Evolutionary conservation across 1,140 invertebrate genomes (phyloP).

Genomic region (Phortica variegata): DNA sequence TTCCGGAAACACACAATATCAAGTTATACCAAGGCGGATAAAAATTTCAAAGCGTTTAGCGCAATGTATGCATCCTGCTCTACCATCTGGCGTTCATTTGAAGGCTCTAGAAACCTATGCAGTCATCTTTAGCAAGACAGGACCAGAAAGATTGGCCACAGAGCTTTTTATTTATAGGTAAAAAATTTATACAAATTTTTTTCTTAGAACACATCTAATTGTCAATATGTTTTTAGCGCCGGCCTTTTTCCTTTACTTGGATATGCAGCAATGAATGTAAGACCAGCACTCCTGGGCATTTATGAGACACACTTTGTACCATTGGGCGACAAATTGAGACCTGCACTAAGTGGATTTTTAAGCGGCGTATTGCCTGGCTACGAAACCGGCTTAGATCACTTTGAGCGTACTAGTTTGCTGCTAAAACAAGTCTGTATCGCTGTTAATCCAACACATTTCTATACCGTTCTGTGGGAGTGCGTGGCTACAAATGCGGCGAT

Average conservation of each 20-base stretch:
- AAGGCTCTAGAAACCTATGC: slow-evolving; percentile 94
- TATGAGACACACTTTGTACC: slow-evolving; percentile 93
- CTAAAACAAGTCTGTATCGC: slow-evolving; percentile 76
- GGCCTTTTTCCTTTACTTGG: slow-evolving; percentile 88
- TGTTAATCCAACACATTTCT: slow-evolving; percentile 80
- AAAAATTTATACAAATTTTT: slow-evolving; percentile 4
- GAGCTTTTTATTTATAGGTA: slow-evolving; percentile 85
- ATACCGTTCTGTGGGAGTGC: slow-evolving; percentile 88
- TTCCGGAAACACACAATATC: slow-evolving; percentile 76
- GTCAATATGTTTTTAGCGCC: slow-evolving; percentile 40
- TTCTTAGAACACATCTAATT: neutral
- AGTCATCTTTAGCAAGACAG: slow-evolving; percentile 90
- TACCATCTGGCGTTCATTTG: slow-evolving; percentile 89
- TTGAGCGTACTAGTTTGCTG: slow-evolving; percentile 76
- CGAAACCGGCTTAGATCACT: slow-evolving; percentile 90
- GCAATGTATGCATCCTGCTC: slow-evolving; percentile 92
- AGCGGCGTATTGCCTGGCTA: slow-evolving; percentile 82
- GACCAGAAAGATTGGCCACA: slow-evolving; percentile 76
- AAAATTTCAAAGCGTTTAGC: slow-evolving; percentile 91
- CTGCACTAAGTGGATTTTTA: slow-evolving; percentile 84
- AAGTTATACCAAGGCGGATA: slow-evolving; percentile 85
- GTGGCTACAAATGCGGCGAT: slow-evolving; percentile 79
- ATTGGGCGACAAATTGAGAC: slow-evolving; percentile 75
- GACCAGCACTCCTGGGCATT: slow-evolving; percentile 78
- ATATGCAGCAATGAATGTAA: slow-evolving; percentile 89